A percentile compares a stretch with the other conserved stretches of the same genome.
These are phyloP conservation scores for Phaethon lepturus DNA, from an alignment of 2,113 vertebrate genomes.

Conservation along the genomic window DNA sequence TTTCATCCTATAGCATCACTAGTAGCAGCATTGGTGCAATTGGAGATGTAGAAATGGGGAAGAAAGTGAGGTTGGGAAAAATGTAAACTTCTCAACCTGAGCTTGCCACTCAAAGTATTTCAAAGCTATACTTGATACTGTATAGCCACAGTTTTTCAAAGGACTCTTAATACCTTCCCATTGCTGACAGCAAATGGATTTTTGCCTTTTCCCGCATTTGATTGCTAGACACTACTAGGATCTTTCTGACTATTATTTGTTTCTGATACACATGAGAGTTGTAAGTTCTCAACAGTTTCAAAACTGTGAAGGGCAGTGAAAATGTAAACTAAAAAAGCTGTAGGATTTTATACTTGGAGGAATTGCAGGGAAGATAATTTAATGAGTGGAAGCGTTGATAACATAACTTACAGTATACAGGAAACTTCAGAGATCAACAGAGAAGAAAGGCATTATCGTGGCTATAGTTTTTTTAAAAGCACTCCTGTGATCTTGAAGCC, in stretches of 20 bases:
- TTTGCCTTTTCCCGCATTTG: background rate
- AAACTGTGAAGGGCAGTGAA: background rate
- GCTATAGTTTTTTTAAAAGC: background rate
- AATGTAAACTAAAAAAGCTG: background rate
- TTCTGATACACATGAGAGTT: background rate
- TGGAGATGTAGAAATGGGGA: background rate
- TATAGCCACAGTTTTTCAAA: background rate
- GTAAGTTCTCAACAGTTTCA: background rate
- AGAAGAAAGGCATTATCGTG: background rate
- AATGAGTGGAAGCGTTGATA: background rate
- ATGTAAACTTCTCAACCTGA: background rate
- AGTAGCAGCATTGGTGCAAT: background rate
- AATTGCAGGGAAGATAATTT: background rate
- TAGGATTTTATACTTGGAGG: background rate
- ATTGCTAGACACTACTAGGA: background rate
- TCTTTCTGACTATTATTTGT: background rate
- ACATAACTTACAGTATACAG: background rate
- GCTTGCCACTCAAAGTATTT: background rate
- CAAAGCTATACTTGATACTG: background rate
- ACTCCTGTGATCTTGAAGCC: background rate
- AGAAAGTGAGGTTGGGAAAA: background rate
- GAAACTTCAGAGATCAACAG: background rate
- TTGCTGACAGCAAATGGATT: background rate
- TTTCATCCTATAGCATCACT: background rate
- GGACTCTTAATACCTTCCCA: background rate